Conservation (phyloP, 2,888 invertebrate genomes). For the Cosmorhoe ocellata region DNA sequence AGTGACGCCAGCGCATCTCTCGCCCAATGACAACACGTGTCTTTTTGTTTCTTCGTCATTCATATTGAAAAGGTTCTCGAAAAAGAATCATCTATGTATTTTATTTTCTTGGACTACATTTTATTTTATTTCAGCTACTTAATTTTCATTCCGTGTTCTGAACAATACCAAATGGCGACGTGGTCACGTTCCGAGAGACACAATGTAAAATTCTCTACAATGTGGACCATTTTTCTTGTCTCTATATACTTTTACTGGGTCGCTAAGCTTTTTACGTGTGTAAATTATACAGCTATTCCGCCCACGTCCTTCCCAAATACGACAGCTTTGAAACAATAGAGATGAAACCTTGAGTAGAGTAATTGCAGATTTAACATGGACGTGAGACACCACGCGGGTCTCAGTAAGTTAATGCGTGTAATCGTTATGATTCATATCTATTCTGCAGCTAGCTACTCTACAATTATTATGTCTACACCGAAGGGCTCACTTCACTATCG, state of each 20-base stretch:
- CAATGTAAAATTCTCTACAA: neutral
- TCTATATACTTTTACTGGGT: neutral
- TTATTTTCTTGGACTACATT: neutral
- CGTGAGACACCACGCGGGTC: constrained; percentile 19
- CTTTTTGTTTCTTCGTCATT: constrained; percentile 22
- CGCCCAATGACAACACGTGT: constrained; percentile 23
- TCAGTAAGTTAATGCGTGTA: constrained; percentile 7
- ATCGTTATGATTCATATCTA: constrained; percentile 13
- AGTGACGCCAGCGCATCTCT: constrained; percentile 1
- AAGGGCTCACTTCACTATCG: neutral
- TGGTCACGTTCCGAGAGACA: neutral
- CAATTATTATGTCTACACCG: constrained; percentile 3
- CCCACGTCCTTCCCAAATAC: constrained; percentile 24
- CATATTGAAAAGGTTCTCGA: constrained; percentile 5
- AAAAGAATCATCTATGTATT: neutral
- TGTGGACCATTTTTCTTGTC: neutral
- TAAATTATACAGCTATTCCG: constrained; percentile 12
- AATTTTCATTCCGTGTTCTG: neutral
- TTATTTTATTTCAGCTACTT: neutral
- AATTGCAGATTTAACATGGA: constrained; percentile 25
- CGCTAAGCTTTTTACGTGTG: constrained; percentile 5
- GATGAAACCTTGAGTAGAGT: constrained; percentile 19
- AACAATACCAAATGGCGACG: neutral
- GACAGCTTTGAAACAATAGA: constrained; percentile 22
- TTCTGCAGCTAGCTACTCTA: neutral